These are phyloP conservation scores for Phenacoccus solenopsis DNA, from an alignment of 1,140 invertebrate genomes.

Conservation along the genomic window DNA sequence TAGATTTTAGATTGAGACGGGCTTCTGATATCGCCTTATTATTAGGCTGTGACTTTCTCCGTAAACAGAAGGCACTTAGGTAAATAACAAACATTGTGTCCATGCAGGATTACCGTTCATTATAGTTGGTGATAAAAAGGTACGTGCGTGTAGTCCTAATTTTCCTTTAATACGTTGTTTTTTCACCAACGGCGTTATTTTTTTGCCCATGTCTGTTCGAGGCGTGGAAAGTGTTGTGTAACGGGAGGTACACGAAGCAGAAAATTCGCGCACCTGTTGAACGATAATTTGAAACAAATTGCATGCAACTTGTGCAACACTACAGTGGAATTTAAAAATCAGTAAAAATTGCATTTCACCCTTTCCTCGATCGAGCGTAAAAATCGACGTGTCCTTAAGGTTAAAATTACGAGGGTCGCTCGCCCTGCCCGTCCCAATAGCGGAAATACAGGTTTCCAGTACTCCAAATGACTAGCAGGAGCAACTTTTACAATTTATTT, in stretches of 20 bases:
- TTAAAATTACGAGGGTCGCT: neutral
- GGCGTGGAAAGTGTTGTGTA: no score
- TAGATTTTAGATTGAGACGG: slow-evolving; percentile 1
- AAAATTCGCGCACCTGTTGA: no score
- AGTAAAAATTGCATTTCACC: no score
- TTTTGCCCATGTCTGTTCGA: no score
- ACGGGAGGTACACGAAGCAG: no score
- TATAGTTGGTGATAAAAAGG: neutral
- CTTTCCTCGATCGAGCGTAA: no score
- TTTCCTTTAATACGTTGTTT: no score
- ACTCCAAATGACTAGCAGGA: neutral
- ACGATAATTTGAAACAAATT: no score
- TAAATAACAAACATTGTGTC: neutral
- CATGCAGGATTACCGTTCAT: neutral
- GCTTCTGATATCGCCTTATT: neutral
- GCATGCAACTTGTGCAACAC: no score
- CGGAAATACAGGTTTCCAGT: neutral
- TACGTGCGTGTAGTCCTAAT: neutral
- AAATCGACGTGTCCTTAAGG: no score
- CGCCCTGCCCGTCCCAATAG: neutral
- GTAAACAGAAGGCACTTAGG: neutral
- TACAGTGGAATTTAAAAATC: no score
- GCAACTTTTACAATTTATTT: neutral
- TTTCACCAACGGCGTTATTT: no score
- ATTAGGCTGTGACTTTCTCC: neutral